Base-by-base conservation (phyloP, 1,140 invertebrate species). In the Penaeus indicus region DNA sequence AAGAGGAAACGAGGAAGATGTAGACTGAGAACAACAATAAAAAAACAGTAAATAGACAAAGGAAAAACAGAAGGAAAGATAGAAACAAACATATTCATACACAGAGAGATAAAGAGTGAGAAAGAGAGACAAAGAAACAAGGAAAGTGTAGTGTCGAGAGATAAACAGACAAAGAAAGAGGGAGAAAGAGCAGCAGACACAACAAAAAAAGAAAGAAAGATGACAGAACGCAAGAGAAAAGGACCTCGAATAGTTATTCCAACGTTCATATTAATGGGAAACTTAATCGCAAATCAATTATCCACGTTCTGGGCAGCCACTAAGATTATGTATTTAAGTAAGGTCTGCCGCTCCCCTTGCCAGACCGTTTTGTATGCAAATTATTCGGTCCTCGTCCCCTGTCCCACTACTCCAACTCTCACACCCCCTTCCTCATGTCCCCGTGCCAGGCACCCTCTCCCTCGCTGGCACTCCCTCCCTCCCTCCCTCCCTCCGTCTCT, bases 291-390 rank as follows among this genome's bases (percentile, higher is more conserved):
- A 63, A 63, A 64, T 63, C 54, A 83, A 38, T 63, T 62, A 83
- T 32, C 62, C 13, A 63, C 61, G 81, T 72, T 72, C 21, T 72
- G 67, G 54, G 54, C 54, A 54, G 54, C 54, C 82, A 64, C 21
- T 27, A 19, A 22, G 82, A 64, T 84, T 69, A 84, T 84, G 82
- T 84, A 67, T 84, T 84, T 67, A 84, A 47, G 82, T 32, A 32
- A 81, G 82, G 63, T 69, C 82, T 67, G 69, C 82, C 64, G 27
- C 25, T 47, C 42, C 21, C 82, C 82, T 64, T 84, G 82, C 63
- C 82, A 54, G 38, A 84, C 82, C 82, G 63, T 84, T 84, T 84
- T 84, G 82, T 84, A 84, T 84, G 82, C 82, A 84, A 84, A 84
- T 84, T 84, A 84, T 69, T 42, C 82, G 69, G 32, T 69, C 69